Evolutionary conservation across 1,140 invertebrate genomes (phyloP), one percentile per base, ranked within the genome.

Genomic region (Saxidomus purpurata): DNA sequence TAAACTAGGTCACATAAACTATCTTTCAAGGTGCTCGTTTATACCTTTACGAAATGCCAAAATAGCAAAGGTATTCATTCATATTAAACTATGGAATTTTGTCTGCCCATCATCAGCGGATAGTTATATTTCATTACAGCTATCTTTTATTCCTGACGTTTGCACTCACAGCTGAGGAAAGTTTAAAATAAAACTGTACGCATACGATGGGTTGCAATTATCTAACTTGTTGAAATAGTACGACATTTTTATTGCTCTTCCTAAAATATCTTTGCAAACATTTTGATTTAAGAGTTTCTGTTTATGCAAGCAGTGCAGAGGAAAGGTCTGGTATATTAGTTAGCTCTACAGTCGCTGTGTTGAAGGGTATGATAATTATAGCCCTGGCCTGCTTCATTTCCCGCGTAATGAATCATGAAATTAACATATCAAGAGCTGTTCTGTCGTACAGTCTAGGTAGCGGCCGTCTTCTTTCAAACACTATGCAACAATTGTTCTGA

Each of bases 391-490:
- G 80, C 31, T 61, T 82, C 55, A 31, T 38, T 82, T 31, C 52
- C 52, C n/a, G 59, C 8, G 52, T 63, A 82, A 82, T 82, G 52
- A 59, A 15, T 82, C 80, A 82, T 82, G 80, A 82, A 82, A 82
- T 63, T 82, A 63, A 82, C 80, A 63, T 82, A 82, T 82, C 80
- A 82, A 43, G 67, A 71, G 67, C 31, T 71, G 36, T 71, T 36
- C 67, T 38, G 67, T 71, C 67, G 38, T 38, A 9, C 2, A 38
- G 34, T 36, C 67, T 36, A 71, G 11, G 67, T 28, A 71, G n/a
- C 4, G 67, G 2, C 6, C 2, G 25, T 71, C 38, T 71, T 36
- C 34, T 36, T 38, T 38, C 34, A 38, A 38, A 15, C 19, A 71
- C 13, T 19, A 36, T 38, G 67, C 25, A 22, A 28, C 59, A 28